These are phyloP conservation scores for Nylanderia fulva DNA, from an alignment of 1,140 invertebrate genomes.

Conservation along the genomic window DNA sequence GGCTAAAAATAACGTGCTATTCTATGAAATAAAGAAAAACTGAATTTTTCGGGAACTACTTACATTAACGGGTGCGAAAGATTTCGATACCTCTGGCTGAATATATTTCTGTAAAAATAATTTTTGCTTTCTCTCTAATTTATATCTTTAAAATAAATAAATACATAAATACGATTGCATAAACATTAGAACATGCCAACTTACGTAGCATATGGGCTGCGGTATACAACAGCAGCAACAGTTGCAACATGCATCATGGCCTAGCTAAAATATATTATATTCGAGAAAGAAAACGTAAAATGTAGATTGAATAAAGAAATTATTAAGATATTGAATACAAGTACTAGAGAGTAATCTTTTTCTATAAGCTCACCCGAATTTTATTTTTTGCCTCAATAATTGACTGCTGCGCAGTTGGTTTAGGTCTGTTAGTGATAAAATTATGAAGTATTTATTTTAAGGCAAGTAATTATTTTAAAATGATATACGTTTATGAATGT, in stretches of 20 bases:
- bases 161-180: background rate
- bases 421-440: constrained; percentile 44
- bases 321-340: background rate
- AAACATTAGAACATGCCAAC: constrained; percentile 26
- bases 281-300: background rate
- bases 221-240: constrained; percentile 79
- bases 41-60: constrained; percentile 61
- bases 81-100: constrained; percentile 87
- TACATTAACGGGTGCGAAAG: constrained; percentile 84
- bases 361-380: constrained; percentile 75
- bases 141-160: background rate
- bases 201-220: constrained; percentile 73
- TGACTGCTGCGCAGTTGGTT: constrained; percentile 63
- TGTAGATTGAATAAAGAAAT: background rate
- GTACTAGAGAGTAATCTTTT: background rate
- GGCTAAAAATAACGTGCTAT: background rate
- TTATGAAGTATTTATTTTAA: constrained; percentile 1
- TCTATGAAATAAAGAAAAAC: no score
- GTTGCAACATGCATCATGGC: constrained; percentile 78
- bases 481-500: background rate
- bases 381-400: constrained; percentile 79
- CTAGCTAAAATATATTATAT: constrained; percentile 69
- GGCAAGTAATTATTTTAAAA: background rate
- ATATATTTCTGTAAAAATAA: constrained; percentile 84
- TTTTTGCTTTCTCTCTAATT: background rate